Evolutionary conservation across 64 coral and sea anemone species (phyloP).

Genomic region (Montipora foliosa): DNA sequence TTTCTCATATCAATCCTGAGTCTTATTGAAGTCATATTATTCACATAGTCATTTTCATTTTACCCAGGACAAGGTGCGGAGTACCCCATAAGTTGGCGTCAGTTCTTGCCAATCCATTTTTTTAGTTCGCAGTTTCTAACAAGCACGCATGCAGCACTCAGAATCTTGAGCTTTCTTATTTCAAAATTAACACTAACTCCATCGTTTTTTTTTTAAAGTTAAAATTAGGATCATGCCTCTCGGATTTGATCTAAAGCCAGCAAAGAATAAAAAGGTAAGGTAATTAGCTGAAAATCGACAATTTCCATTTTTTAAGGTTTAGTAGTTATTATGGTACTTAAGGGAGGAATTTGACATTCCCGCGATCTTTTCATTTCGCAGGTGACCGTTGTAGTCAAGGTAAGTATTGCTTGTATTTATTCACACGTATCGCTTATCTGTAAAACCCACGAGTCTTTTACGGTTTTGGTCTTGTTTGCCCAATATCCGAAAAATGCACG

Average conservation of each 20-base stretch:
- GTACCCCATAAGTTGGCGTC: too few species aligned
- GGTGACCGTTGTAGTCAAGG: slow-evolving; percentile 81
- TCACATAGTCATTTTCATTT: too few species aligned
- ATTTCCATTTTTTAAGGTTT: too few species aligned
- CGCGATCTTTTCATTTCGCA: slow-evolving; percentile 26
- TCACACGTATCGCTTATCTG: neutral
- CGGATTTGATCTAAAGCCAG: slow-evolving; percentile 73
- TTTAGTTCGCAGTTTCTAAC: too few species aligned
- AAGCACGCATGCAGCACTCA: too few species aligned
- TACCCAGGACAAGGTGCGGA: too few species aligned
- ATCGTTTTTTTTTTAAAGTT: slow-evolving; percentile 39
- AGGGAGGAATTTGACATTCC: neutral
- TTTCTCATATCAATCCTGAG: too few species aligned
- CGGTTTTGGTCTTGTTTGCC: neutral
- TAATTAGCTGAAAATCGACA: too few species aligned
- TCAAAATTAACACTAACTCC: neutral
- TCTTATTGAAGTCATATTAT: too few species aligned
- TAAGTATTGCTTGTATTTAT: neutral
- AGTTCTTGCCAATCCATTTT: too few species aligned
- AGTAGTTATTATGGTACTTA: neutral
- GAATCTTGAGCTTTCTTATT: neutral
- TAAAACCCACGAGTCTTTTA: neutral
- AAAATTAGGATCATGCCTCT: slow-evolving; percentile 82
- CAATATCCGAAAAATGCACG: too few species aligned
- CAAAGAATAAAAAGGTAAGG: slow-evolving; percentile 61